A percentile compares a stretch with the other conserved stretches of the same genome.
Evolutionary conservation across 2,113 vertebrate genomes (phyloP).

Genomic region (Aptenodytes patagonicus): DNA sequence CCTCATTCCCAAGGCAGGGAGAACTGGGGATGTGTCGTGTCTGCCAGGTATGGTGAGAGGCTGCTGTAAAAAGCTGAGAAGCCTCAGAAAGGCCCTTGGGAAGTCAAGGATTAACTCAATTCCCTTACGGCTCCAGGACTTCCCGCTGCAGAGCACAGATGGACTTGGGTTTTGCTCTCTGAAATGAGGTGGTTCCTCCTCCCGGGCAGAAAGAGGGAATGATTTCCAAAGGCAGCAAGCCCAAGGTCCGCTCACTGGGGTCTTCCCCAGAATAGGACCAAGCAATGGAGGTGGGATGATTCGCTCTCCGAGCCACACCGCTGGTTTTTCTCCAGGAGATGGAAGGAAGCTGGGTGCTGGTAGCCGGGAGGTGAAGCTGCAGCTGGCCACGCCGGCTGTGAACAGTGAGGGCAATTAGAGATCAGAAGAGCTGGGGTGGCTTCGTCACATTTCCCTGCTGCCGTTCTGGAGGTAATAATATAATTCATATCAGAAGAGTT

Average conservation of each 20-base stretch:
- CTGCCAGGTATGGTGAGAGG: background rate
- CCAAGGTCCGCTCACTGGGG: background rate
- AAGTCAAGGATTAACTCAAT: background rate
- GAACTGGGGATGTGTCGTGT: background rate
- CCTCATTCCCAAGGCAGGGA: background rate
- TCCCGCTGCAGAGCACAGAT: background rate
- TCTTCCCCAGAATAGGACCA: background rate
- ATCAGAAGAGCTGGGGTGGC: constrained; percentile 49
- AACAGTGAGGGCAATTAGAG: constrained; percentile 50
- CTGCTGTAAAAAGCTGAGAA: constrained; percentile 7
- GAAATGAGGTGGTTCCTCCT: constrained; percentile 11
- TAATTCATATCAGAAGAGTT: constrained; percentile 75
- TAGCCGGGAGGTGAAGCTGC: background rate
- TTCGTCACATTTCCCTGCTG: constrained; percentile 55
- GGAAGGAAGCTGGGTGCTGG: constrained; percentile 2
- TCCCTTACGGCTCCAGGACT: background rate
- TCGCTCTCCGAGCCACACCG: fast-evolving
- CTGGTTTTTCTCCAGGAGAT: background rate
- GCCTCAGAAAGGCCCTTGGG: background rate
- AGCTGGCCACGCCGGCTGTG: background rate
- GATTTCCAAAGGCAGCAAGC: background rate
- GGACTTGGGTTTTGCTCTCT: background rate
- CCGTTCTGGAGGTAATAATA: constrained; percentile 73
- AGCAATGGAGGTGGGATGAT: background rate
- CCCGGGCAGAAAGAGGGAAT: background rate